A percentile compares a stretch with the other conserved stretches of the same genome.
Evolutionary conservation across 1,140 invertebrate genomes (phyloP).

Genomic region (Zaprionus ghesquierei): DNA sequence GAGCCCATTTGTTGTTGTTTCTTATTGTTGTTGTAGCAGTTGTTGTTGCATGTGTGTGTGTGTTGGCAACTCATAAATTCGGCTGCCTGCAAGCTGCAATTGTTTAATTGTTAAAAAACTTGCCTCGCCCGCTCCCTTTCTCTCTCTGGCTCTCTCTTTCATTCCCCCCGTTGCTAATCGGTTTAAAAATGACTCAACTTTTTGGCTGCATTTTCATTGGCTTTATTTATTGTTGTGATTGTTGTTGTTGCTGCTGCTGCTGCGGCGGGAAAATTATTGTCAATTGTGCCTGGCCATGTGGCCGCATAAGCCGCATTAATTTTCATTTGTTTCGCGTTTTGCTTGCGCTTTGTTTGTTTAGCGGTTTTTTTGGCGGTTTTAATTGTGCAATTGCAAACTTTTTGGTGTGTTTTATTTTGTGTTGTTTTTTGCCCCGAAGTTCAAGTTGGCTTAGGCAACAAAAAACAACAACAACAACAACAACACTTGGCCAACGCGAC

Average conservation of each 20-base stretch:
- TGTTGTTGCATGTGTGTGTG: conserved; percentile 2
- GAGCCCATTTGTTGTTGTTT: not conserved
- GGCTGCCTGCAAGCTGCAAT: conserved; percentile 52
- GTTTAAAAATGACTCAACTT: conserved; percentile 68
- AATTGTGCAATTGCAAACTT: conserved; percentile 56
- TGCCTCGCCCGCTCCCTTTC: not conserved
- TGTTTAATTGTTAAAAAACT: conserved; percentile 68
- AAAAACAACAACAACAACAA: too few species aligned
- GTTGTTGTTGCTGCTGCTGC: conserved; percentile 14
- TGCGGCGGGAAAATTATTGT: conserved; percentile 64
- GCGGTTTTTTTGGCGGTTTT: conserved; percentile 46
- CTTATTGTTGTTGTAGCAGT: conserved; percentile 5
- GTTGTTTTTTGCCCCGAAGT: conserved; percentile 31
- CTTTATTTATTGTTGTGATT: too few species aligned
- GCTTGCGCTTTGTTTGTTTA: conserved; percentile 6
- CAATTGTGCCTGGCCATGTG: conserved; percentile 49
- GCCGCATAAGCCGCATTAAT: conserved; percentile 63
- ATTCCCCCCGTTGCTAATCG: conserved; percentile 43
- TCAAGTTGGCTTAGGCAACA: conserved; percentile 48
- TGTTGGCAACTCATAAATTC: conserved; percentile 63
- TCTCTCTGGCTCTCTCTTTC: not conserved
- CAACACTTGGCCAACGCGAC: conserved; percentile 44
- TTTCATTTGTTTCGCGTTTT: conserved; percentile 47
- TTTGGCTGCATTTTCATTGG: conserved; percentile 45
- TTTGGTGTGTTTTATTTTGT: not conserved